These are phyloP conservation scores for Xylota sylvarum DNA, from an alignment of 2,888 invertebrate genomes.

Conservation along the genomic window DNA sequence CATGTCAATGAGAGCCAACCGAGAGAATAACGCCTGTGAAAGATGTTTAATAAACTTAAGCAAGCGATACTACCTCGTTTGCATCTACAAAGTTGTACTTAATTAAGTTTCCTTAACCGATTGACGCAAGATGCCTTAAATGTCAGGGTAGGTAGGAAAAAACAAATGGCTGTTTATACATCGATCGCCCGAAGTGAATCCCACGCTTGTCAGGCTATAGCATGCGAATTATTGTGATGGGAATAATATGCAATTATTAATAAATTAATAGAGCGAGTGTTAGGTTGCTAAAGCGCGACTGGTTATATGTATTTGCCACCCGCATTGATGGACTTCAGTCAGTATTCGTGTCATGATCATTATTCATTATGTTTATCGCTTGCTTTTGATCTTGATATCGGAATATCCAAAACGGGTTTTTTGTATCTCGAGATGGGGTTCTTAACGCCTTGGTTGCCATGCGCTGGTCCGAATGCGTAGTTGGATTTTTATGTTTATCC, in stretches of 20 bases:
- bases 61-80: conserved; percentile 14
- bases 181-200: background rate
- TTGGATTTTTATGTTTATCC: background rate
- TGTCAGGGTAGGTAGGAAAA: conserved; percentile 7
- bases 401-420: conserved; percentile 17
- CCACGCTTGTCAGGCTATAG: conserved; percentile 25
- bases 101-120: conserved; percentile 16
- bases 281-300: background rate
- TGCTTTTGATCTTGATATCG: background rate
- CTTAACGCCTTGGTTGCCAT: background rate
- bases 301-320: background rate
- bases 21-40: conserved; percentile 39
- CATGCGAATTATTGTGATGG: conserved; percentile 6
- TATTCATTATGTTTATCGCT: background rate
- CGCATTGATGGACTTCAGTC: conserved; percentile 5
- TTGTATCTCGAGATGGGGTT: conserved; percentile 18
- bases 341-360: conserved; percentile 47
- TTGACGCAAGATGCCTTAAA: conserved; percentile 29
- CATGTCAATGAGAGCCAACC: conserved; percentile 50
- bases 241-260: background rate
- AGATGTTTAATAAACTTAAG: background rate
- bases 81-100: conserved; percentile 7
- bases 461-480: background rate
- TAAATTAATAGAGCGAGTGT: conserved; percentile 6
- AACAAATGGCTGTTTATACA: conserved; percentile 12